Evolutionary conservation across 1,140 invertebrate genomes (phyloP), one percentile per base, ranked within the genome.

Genomic region (Rhagoletis pomonella): DNA sequence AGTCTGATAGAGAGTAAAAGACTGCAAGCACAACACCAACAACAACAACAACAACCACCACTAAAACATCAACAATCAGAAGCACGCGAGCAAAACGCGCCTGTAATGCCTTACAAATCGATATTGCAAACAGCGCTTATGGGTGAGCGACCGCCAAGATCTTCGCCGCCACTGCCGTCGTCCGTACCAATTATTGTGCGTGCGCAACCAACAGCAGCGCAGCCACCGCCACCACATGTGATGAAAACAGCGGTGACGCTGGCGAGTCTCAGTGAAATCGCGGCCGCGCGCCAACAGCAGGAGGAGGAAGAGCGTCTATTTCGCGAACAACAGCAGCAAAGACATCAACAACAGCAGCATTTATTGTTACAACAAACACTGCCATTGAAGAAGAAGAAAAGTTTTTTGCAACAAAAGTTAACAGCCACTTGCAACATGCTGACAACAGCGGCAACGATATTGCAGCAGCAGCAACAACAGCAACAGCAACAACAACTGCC

Each of bases 111-210:
- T 19, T 92, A 92, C 89, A 93, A 89, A 89, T 93, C 92, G 89
- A 93, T 93, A 88, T 87, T 93, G 88, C 92, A 93, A 88, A 89
- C 92, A 88, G 92, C 91, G 88, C 89, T 93, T 88, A 90, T 91
- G 91, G 91, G 92, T 88, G 90, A 92, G 85, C 89, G 86, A 69
- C 73, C 62, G 42, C 69, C 65, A 69, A 62, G 87, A 73, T 29
- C 89, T 3, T 17, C 87, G 7, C 90, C 77, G 5, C 88, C 69
- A 65, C 2, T 89, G 87, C 10, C 87, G 86, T 9, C 88, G 87
- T 5, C 88, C 44, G 17, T 89, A 69, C 4, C 58, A 86, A 67
- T 6, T 77, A 19, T 64, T 42, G 29, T 67, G 86, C n/a, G 60
- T 50, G 59, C 85, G 87, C 62, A 86, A 67, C n/a, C 7, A 29